These are phyloP conservation scores for Eupithecia vulgata DNA, from an alignment of 2,888 invertebrate species.

Conservation along the genomic window DNA sequence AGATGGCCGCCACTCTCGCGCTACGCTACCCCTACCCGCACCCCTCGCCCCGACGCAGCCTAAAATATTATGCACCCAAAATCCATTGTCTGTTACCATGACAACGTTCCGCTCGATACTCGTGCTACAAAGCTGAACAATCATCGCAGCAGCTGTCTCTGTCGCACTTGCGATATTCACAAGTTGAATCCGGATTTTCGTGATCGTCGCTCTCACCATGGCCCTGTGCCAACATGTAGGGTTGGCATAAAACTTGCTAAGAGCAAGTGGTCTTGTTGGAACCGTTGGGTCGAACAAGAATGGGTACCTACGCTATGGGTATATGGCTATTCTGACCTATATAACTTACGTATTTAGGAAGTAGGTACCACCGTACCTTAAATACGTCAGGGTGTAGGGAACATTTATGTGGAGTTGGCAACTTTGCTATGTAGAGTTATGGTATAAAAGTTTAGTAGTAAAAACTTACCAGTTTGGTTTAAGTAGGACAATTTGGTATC, in stretches of 20 bases:
- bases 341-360: slow-evolving; percentile 50
- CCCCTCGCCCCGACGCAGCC: slow-evolving; percentile 74
- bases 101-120: slow-evolving; percentile 81
- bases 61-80: slow-evolving; percentile 85
- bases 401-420: slow-evolving; percentile 41
- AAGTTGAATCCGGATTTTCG: slow-evolving; percentile 72
- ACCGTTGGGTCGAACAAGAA: slow-evolving; percentile 70
- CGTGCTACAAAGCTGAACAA: slow-evolving; percentile 66
- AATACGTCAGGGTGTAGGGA: slow-evolving; percentile 42
- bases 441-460: slow-evolving; percentile 44
- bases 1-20: slow-evolving; percentile 78
- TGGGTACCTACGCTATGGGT: slow-evolving; percentile 56
- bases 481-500: slow-evolving; percentile 44
- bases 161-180: slow-evolving; percentile 71
- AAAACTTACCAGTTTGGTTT: slow-evolving; percentile 48
- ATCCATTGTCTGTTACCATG: slow-evolving; percentile 84
- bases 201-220: slow-evolving; percentile 73
- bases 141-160: slow-evolving; percentile 76
- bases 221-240: slow-evolving; percentile 77
- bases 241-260: slow-evolving; percentile 69
- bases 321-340: slow-evolving; percentile 56
- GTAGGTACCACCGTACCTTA: slow-evolving; percentile 42
- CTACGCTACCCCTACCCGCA: slow-evolving; percentile 65
- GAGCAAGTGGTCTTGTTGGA: slow-evolving; percentile 72
- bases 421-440: slow-evolving; percentile 41